Evolutionary conservation across 2,113 vertebrate genomes (phyloP).

Genomic region (Hirundichthys speculiger): DNA sequence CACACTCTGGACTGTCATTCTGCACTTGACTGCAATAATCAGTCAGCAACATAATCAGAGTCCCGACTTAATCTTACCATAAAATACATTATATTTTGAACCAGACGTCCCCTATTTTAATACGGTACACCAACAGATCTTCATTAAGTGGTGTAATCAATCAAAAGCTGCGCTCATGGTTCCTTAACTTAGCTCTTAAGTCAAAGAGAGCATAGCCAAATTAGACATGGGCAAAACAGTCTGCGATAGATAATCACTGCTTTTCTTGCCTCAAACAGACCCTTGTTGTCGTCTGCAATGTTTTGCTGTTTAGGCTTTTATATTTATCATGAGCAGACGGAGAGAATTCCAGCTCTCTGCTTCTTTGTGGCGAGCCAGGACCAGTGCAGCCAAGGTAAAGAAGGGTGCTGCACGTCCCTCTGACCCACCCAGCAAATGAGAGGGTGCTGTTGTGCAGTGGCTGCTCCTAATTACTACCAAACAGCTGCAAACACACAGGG

Average conservation of each 20-base stretch:
- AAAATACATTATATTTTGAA: conserved; percentile 66
- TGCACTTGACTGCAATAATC: conserved; percentile 65
- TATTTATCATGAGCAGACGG: conserved; percentile 76
- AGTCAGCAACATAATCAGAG: conserved; percentile 42
- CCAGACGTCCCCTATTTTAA: conserved; percentile 44
- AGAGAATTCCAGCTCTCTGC: conserved; percentile 71
- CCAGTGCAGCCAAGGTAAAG: conserved; percentile 62
- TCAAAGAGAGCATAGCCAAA: conserved; percentile 32
- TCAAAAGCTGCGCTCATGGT: conserved; percentile 27
- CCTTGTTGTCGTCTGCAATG: conserved; percentile 51
- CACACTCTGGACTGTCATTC: conserved; percentile 70
- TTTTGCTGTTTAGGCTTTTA: conserved; percentile 74
- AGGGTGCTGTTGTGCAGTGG: conserved; percentile 77
- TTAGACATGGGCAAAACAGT: conserved; percentile 21
- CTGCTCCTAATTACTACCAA: conserved; percentile 81
- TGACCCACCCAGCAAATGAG: conserved; percentile 84
- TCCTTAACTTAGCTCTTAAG: conserved; percentile 36
- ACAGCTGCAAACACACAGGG: conserved; percentile 74
- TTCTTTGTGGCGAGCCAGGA: conserved; percentile 68
- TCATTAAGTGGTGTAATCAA: conserved; percentile 45
- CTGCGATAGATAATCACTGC: conserved; percentile 55
- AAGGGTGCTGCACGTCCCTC: conserved; percentile 73
- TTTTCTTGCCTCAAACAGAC: conserved; percentile 60
- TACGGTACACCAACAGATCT: conserved; percentile 38
- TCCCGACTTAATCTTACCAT: conserved; percentile 29